Evolutionary conservation across 1,140 invertebrate genomes (phyloP).

Genomic region (Sycobia sp.): DNA sequence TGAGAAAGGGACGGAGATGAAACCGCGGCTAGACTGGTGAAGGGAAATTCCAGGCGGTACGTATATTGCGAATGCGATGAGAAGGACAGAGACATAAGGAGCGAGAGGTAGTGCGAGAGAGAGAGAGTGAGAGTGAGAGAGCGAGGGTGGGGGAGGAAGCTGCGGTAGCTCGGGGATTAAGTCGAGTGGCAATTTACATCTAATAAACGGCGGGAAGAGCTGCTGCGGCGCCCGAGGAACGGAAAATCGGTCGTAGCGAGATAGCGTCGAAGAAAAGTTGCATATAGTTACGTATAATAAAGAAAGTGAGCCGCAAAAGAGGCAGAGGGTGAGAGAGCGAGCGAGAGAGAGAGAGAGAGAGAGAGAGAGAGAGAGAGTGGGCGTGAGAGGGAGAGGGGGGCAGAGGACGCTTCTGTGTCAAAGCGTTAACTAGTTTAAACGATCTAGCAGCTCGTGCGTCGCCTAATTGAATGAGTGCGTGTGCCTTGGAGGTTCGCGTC

Average conservation of each 20-base stretch:
- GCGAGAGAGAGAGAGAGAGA: no score
- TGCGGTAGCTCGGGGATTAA: constrained; percentile 35
- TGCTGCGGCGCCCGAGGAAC: no score
- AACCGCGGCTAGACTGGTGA: no score
- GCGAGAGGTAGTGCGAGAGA: not conserved
- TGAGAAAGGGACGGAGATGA: no score
- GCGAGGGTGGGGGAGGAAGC: not conserved
- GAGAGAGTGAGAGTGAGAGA: not conserved
- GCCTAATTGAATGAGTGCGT: constrained; percentile 15
- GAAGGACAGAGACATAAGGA: not conserved
- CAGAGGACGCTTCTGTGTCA: not conserved
- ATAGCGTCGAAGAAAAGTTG: no score
- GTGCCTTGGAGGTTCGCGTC: no score
- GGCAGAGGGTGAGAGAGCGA: no score
- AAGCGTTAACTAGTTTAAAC: constrained; percentile 20
- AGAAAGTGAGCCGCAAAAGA: not conserved
- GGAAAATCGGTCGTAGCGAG: not conserved
- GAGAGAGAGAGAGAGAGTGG: no score
- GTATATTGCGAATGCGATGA: no score
- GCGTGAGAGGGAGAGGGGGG: not conserved
- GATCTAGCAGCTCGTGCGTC: not conserved
- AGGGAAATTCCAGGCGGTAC: no score
- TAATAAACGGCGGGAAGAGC: constrained; percentile 37
- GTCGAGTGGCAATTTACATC: constrained; percentile 44
- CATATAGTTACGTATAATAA: no score